Conservation (phyloP, 2,113 vertebrate genomes). For the Lota lota region DNA sequence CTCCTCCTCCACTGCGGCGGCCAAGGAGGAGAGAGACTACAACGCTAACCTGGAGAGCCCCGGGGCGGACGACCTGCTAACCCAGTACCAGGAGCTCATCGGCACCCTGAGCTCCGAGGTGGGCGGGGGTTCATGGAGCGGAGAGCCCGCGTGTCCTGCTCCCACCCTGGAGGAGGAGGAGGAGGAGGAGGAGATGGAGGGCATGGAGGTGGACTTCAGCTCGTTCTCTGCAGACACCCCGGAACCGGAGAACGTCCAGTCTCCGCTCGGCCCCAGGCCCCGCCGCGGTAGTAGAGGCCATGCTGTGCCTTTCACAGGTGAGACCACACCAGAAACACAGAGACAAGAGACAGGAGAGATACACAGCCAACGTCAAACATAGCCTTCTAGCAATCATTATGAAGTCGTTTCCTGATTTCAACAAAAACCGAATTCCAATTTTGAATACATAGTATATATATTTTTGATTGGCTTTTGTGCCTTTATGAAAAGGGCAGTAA, state of each 20-base stretch:
- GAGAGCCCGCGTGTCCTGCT: conserved; percentile 46
- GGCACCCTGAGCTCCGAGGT: conserved; percentile 76
- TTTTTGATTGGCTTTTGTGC: too few relatives aligned
- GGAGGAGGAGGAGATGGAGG: conserved; percentile 64
- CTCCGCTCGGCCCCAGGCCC: conserved; percentile 76
- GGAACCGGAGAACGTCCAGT: conserved; percentile 70
- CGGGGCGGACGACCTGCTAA: conserved; percentile 78
- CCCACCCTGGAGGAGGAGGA: conserved; percentile 60
- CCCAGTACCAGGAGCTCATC: conserved; percentile 88
- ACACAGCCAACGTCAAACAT: neutral
- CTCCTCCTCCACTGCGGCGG: conserved; percentile 30
- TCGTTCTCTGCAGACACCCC: conserved; percentile 80
- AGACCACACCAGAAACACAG: neutral
- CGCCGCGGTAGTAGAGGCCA: conserved; percentile 60
- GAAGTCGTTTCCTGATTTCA: too few relatives aligned
- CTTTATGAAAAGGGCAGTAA: too few relatives aligned
- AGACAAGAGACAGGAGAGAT: neutral
- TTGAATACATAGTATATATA: too few relatives aligned
- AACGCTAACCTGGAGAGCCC: conserved; percentile 23
- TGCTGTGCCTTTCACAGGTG: conserved; percentile 88
- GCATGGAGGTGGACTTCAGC: conserved; percentile 80
- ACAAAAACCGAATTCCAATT: too few relatives aligned
- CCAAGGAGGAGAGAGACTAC: conserved; percentile 52
- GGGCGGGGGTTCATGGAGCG: conserved; percentile 33
- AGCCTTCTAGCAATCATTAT: too few relatives aligned